phyloP scores from a whole-genome alignment of 1,140 invertebrate species.

The Dinoponera quadriceps region DNA sequence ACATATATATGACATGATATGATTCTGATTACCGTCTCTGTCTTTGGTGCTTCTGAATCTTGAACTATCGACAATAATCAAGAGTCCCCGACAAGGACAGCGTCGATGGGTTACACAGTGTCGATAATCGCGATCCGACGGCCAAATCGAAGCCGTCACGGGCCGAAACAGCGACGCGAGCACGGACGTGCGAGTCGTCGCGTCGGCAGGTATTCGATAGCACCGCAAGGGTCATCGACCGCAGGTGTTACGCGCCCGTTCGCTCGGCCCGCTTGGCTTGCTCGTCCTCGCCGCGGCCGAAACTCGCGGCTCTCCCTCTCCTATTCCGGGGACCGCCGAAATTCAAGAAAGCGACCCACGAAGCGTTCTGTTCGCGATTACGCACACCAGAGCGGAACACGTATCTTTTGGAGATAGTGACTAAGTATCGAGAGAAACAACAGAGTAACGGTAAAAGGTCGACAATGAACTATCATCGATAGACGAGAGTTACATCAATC shows the following conservation, averaged over 20 bases:
- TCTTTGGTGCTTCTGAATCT: neutral
- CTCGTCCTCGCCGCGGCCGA: slow-evolving; percentile 69
- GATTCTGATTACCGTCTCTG: no score
- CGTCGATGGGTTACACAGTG: neutral
- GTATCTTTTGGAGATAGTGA: neutral
- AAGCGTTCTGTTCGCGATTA: slow-evolving; percentile 34
- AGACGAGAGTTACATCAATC: no score
- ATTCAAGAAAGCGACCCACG: slow-evolving; percentile 59
- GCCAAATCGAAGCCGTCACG: slow-evolving; percentile 42
- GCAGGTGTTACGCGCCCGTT: slow-evolving; percentile 81
- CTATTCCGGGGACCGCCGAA: slow-evolving; percentile 63
- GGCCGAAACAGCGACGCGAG: slow-evolving; percentile 68
- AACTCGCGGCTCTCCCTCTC: slow-evolving; percentile 71
- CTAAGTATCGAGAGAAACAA: no score
- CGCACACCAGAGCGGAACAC: neutral
- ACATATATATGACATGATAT: no score
- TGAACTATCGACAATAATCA: no score
- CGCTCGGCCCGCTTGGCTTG: slow-evolving; percentile 66
- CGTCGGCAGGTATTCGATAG: slow-evolving; percentile 83
- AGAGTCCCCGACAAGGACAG: neutral
- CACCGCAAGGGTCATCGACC: slow-evolving; percentile 83
- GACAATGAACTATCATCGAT: no score
- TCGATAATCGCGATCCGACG: slow-evolving; percentile 34
- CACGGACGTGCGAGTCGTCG: slow-evolving; percentile 72
- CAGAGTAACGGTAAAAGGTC: no score